Base-by-base conservation (phyloP, 2,888 invertebrate species). In the Tuta absoluta region DNA sequence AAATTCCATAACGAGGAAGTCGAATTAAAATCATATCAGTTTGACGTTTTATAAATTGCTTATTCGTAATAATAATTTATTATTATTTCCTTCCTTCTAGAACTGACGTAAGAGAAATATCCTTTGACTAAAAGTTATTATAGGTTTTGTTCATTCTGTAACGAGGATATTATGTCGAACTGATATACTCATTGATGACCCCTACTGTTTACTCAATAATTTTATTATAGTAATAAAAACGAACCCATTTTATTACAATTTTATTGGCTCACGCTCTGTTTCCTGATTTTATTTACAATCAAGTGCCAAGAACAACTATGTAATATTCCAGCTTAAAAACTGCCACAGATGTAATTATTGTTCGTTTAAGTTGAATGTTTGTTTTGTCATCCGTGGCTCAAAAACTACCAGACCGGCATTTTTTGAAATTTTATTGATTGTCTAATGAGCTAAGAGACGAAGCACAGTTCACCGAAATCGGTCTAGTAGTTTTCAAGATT, bases 41-140 rank as follows among this genome's bases (percentile, higher is more conserved):
- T 12, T 53, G 23, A 53, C 51, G 28, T 56, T 51, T 51, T 24
- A 56, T 24, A 24, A 56, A 56, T 33, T 56, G 24, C 28, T 33
- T n/a, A 53, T 14, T 24, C 14, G 48, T 49, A 28, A 5, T 53
- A 4, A 10, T 33, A 53, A 53, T 17, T n/a, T 19, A 17, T 19
- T 56, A 56, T 56, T 17, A n/a, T 33, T 33, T 33, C 33, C 24
- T 56, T 56, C 56, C 28, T 56, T 8, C 28, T 24, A 56, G 56
- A 2, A 17, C n/a, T 33, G 53, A 53, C 53, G 53, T 28, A 53
- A 28, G 53, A 49, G 10, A n/a, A 24, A 24, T 23, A 21, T 53
- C n/a, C 19, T 21, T 53, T 28, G 28, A 28, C 10, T 53, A 28
- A 24, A 28, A 51, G 1, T n/a, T 28, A 53, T 17, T 0, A 45